Conservation (phyloP, 2,888 invertebrate genomes). For the Piscicola geometra region DNA sequence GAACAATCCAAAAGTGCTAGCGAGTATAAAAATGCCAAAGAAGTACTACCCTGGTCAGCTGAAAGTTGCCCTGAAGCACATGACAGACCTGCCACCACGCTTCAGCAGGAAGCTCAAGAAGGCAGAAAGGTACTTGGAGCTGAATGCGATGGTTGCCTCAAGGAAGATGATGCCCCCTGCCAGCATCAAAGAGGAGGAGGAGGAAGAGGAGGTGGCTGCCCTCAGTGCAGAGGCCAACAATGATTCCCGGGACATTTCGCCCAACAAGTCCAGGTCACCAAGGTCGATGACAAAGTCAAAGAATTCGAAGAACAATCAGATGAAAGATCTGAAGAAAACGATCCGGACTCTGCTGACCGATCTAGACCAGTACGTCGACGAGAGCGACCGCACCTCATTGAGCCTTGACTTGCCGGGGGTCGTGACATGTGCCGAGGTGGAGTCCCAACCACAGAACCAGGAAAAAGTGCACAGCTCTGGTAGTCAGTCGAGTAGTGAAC, state of each 20-base stretch:
- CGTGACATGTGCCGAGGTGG: conserved; percentile 24
- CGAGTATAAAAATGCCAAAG: conserved; percentile 27
- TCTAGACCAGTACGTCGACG: conserved; percentile 34
- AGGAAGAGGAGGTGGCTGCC: conserved; percentile 25
- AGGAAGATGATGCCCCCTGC: not conserved
- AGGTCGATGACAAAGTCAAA: not conserved
- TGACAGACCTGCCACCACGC: conserved; percentile 36
- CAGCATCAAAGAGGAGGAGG: conserved; percentile 35
- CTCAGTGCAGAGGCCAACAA: not conserved
- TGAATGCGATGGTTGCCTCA: conserved; percentile 19
- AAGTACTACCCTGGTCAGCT: conserved; percentile 37
- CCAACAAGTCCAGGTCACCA: not conserved
- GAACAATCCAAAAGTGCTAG: conserved; percentile 14
- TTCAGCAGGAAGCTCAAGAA: conserved; percentile 37
- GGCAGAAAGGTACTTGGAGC: conserved; percentile 35
- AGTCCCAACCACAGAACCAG: not conserved
- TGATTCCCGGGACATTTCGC: not conserved
- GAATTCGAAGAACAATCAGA: conserved; percentile 19
- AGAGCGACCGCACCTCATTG: conserved; percentile 16
- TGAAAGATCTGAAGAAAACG: conserved; percentile 31
- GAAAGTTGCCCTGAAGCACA: conserved; percentile 38
- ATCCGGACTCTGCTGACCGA: conserved; percentile 31
- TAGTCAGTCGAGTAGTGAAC: conserved; percentile 7
- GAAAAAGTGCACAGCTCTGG: not conserved
- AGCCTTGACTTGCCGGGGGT: conserved; percentile 29